Evolutionary conservation across 2,888 invertebrate genomes (phyloP), one percentile per base, ranked within the genome.

Genomic region (Tachystola acroxantha): DNA sequence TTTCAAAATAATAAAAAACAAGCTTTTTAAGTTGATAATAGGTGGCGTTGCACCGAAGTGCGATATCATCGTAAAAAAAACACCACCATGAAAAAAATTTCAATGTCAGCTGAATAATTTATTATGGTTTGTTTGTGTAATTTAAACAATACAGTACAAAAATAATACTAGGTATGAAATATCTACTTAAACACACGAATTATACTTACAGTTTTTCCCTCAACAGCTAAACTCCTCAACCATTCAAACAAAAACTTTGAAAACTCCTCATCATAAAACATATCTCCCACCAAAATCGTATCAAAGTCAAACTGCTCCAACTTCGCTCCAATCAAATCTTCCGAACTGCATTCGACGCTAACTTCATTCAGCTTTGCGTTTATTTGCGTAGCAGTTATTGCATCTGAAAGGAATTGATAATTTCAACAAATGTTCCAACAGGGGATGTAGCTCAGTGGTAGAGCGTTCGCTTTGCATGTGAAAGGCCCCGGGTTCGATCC

Each of bases 401-500:
- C 89, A 50, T 69, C 91, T 91, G 69, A 86, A 77, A 0, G 10
- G 10, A 1, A 36, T 29, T 1, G 0, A 12, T 36, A 46, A 65
- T 66, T 79, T 79, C 16, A 1, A 1, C 0, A 0, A 0, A 0
- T 0, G 0, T 0, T 0, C 0, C 32, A 62, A 45, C 50, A 45
- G 90, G 90, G 91, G 96, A 94, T 95, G 94, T 96, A 96, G 96
- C 96, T 96, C 96, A 96, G 95, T 95, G 96, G 96, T 96, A 96
- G 96, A 96, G 96, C 96, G 95, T 95, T 96, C 95, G 96, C 96
- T 96, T 96, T 95, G 96, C 96, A 96, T 96, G 96, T 95, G 95
- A 95, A 95, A 96, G 95, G 96, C 94, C 96, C 95, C 94, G 96
- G 95, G 96, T 96, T 96, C 96, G 94, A 96, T 95, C 95, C 96